A percentile compares a stretch with the other conserved stretches of the same genome.
phyloP scores from a whole-genome alignment of 2,113 vertebrate species.

The Siphamia tubifer region DNA sequence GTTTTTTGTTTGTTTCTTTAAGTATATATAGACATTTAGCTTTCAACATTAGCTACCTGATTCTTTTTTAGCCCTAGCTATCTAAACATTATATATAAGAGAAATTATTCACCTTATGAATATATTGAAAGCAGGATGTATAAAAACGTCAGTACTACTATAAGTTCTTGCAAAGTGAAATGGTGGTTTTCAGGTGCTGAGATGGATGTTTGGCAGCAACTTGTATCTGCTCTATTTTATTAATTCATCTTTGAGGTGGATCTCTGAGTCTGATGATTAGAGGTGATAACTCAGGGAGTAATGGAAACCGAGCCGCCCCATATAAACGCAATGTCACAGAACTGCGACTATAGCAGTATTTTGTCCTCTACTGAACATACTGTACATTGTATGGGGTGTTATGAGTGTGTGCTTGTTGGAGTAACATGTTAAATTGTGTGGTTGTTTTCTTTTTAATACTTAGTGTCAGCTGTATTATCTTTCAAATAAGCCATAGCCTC shows the following conservation, averaged over 20 bases:
- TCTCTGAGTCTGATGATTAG: not conserved
- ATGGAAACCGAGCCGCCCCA: slow-evolving; percentile 8
- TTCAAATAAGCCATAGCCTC: slow-evolving; percentile 39
- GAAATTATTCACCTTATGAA: not conserved
- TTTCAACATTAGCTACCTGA: not conserved
- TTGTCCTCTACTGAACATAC: slow-evolving; percentile 7
- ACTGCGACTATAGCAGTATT: slow-evolving; percentile 6
- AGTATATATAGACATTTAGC: not conserved
- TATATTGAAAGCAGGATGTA: not conserved
- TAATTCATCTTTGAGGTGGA: slow-evolving; percentile 7
- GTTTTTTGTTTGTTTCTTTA: slow-evolving; percentile 10
- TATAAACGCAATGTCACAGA: not conserved
- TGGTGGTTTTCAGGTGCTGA: slow-evolving; percentile 1
- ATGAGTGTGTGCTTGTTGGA: slow-evolving; percentile 8
- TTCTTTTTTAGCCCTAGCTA: not conserved
- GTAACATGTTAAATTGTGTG: too few relatives aligned
- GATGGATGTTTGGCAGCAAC: slow-evolving; percentile 5
- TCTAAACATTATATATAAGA: not conserved
- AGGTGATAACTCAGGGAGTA: slow-evolving; percentile 47
- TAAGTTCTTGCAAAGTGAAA: slow-evolving; percentile 7
- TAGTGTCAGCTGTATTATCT: slow-evolving; percentile 19
- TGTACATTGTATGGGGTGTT: not conserved
- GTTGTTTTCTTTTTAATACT: slow-evolving; percentile 12
- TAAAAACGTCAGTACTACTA: not conserved
- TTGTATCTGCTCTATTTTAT: slow-evolving; percentile 21